These are phyloP conservation scores for Pogonomyrmex barbatus DNA, from an alignment of 1,140 invertebrate genomes.

Conservation along the genomic window DNA sequence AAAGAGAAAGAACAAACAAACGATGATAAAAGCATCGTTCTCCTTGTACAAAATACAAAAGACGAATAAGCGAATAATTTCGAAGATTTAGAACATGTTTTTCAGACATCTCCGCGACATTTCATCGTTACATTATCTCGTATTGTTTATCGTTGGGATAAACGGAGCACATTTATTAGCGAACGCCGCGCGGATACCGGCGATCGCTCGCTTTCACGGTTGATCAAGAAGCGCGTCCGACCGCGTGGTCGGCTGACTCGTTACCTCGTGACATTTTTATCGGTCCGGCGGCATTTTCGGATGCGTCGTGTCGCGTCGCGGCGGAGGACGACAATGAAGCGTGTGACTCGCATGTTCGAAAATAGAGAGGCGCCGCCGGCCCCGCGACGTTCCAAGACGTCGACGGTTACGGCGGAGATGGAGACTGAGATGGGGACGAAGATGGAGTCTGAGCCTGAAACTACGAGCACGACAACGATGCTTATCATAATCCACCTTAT, in stretches of 20 bases:
- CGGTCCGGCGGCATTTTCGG: slow-evolving; percentile 51
- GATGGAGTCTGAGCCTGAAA: not conserved
- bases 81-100: not conserved
- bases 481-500: slow-evolving; percentile 73
- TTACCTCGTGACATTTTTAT: slow-evolving; percentile 60
- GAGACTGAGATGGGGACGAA: not conserved
- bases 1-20: not conserved
- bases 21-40: not conserved
- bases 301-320: slow-evolving; percentile 43
- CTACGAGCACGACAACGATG: not conserved
- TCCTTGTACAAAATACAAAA: not conserved
- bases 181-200: slow-evolving; percentile 15
- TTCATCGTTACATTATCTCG: not conserved
- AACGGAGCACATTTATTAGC: slow-evolving; percentile 18
- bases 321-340: slow-evolving; percentile 35
- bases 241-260: slow-evolving; percentile 27
- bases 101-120: not conserved
- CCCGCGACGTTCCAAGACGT: not conserved
- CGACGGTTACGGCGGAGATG: not conserved
- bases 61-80: not conserved
- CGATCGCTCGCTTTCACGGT: slow-evolving; percentile 8
- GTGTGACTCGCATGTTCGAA: slow-evolving; percentile 69
- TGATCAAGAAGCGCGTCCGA: slow-evolving; percentile 21
- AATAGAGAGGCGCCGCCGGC: slow-evolving; percentile 74
- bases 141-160: not conserved